phyloP scores from a whole-genome alignment of 1,140 invertebrate genomes.

The Penaeus chinensis region DNA sequence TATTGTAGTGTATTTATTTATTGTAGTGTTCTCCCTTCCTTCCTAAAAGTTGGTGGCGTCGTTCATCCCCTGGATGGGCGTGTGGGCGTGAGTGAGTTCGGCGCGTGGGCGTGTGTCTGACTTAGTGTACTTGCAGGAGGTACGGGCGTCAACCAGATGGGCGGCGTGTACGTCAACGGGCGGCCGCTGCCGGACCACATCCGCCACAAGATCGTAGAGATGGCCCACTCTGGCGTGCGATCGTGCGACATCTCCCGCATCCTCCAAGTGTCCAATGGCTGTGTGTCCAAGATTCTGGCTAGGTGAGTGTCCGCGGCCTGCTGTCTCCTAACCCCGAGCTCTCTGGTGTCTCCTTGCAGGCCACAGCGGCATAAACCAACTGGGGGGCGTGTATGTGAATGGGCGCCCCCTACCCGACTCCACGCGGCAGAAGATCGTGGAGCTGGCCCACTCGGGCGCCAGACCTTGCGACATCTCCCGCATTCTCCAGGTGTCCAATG shows the following conservation, averaged over 20 bases:
- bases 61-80: not conserved
- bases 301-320: conserved; percentile 53
- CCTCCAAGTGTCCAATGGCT: conserved; percentile 59
- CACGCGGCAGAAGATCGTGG: conserved; percentile 85
- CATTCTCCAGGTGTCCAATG: conserved; percentile 91
- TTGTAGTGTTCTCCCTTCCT: not conserved
- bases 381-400: conserved; percentile 76
- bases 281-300: conserved; percentile 59
- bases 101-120: conserved; percentile 47
- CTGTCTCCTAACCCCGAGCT: conserved; percentile 49
- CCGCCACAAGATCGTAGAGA: conserved; percentile 58
- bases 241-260: conserved; percentile 58
- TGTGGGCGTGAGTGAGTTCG: conserved; percentile 25
- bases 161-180: conserved; percentile 56
- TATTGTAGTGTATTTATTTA: too few species aligned
- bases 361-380: conserved; percentile 74
- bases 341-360: conserved; percentile 65
- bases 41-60: not conserved
- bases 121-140: conserved; percentile 50
- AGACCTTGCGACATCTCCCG: conserved; percentile 94
- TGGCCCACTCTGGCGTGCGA: conserved; percentile 55
- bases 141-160: conserved; percentile 61
- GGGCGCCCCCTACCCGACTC: conserved; percentile 75
- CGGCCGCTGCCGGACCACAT: conserved; percentile 57
- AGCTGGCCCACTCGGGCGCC: conserved; percentile 92